phyloP scores from a whole-genome alignment of 2,888 invertebrate genomes.

The Chorisops tibialis region DNA sequence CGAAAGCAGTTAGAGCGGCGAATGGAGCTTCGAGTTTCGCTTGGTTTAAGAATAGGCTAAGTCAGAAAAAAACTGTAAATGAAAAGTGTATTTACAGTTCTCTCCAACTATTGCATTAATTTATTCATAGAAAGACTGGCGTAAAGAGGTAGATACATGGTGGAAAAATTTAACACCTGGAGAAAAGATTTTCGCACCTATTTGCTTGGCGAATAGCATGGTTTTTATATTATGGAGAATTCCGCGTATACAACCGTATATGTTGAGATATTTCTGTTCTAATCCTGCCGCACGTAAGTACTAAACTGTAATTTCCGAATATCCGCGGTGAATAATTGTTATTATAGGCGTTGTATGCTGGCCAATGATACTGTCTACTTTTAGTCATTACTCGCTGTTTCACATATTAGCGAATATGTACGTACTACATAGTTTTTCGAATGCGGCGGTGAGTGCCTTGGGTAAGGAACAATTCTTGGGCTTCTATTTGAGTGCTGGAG shows the following conservation, averaged over 20 bases:
- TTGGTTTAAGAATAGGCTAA: too few relatives aligned
- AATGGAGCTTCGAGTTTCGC: too few relatives aligned
- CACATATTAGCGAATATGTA: slow-evolving; percentile 96
- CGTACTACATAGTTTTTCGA: slow-evolving; percentile 79
- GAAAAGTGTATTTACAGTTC: too few relatives aligned
- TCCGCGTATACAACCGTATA: slow-evolving; percentile 64
- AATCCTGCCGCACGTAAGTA: slow-evolving; percentile 73
- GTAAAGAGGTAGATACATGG: slow-evolving; percentile 47
- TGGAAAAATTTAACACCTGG: slow-evolving; percentile 72
- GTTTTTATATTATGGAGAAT: slow-evolving; percentile 83
- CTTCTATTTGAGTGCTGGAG: slow-evolving; percentile 84
- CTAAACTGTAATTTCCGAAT: neutral
- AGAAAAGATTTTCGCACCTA: slow-evolving; percentile 75
- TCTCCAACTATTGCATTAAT: neutral
- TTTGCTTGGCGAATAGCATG: slow-evolving; percentile 71
- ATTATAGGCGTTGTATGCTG: slow-evolving; percentile 66
- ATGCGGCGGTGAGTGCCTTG: slow-evolving; percentile 63
- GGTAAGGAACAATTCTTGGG: slow-evolving; percentile 92
- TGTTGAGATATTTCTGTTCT: slow-evolving; percentile 83
- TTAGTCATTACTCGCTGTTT: slow-evolving; percentile 84
- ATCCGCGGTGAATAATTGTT: neutral
- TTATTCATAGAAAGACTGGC: slow-evolving; percentile 34
- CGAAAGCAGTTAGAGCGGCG: too few relatives aligned
- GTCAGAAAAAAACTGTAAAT: too few relatives aligned
- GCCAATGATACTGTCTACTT: slow-evolving; percentile 91